A percentile compares a stretch with the other conserved stretches of the same genome.
phyloP scores from a whole-genome alignment of 2,888 invertebrate species.

The Drosophila setosimentum region DNA sequence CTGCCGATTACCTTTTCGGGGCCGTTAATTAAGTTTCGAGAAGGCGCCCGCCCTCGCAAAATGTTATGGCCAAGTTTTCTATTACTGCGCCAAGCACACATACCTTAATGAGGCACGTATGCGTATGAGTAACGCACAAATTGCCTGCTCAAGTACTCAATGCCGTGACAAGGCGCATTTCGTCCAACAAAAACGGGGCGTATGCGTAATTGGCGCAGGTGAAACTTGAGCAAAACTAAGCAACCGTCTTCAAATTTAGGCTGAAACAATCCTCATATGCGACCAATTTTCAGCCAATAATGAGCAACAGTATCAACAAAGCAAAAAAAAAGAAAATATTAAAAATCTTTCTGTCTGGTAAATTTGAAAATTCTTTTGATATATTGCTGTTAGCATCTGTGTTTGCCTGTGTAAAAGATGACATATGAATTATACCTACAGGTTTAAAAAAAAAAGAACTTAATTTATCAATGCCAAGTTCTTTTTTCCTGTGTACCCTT shows the following conservation, averaged over 20 bases:
- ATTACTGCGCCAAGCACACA: slow-evolving; percentile 64
- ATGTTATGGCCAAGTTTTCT: slow-evolving; percentile 77
- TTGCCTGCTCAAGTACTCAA: slow-evolving; percentile 46
- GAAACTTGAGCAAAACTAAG: slow-evolving; percentile 39
- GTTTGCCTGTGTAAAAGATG: not conserved
- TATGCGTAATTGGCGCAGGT: slow-evolving; percentile 49
- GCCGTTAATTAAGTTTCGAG: slow-evolving; percentile 76
- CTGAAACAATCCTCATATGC: slow-evolving; percentile 30
- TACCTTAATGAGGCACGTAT: slow-evolving; percentile 74
- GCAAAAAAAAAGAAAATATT: not conserved
- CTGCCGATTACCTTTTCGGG: slow-evolving; percentile 66
- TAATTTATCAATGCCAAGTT: not conserved
- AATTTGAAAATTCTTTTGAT: not conserved
- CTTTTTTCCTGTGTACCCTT: not conserved
- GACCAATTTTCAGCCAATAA: slow-evolving; percentile 43
- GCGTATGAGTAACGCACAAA: slow-evolving; percentile 75
- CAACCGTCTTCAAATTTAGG: slow-evolving; percentile 29
- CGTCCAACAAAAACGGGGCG: slow-evolving; percentile 11
- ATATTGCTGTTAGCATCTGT: not conserved
- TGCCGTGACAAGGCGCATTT: slow-evolving; percentile 6
- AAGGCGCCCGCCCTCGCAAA: slow-evolving; percentile 35
- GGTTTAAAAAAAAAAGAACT: not conserved
- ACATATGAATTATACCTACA: not conserved
- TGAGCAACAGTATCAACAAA: not conserved
- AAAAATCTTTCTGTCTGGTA: not conserved